Conservation (phyloP, 2,797 vertebrate species). For the Philypnodon macrostomus region DNA sequence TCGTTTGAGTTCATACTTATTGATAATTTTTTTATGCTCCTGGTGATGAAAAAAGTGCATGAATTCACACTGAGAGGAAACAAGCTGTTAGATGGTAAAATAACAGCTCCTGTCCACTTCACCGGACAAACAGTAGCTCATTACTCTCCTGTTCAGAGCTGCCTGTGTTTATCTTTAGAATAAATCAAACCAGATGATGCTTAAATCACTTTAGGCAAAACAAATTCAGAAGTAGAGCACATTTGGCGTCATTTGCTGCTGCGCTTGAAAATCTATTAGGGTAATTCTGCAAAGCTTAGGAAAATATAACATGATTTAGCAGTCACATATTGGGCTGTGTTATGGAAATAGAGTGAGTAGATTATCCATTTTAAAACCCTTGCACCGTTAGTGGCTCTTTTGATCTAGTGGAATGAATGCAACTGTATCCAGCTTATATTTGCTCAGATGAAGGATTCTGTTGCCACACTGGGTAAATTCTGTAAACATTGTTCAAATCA, state of each 20-base stretch:
- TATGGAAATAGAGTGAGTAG: conserved; percentile 39
- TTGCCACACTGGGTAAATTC: conserved; percentile 46
- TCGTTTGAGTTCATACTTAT: neutral
- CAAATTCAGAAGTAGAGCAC: conserved; percentile 36
- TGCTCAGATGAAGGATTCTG: conserved; percentile 45
- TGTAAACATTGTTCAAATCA: conserved; percentile 64
- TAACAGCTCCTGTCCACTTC: conserved; percentile 22
- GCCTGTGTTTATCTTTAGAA: conserved; percentile 40
- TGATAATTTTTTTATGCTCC: neutral
- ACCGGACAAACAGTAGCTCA: conserved; percentile 43
- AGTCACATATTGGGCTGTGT: conserved; percentile 44
- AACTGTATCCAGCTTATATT: conserved; percentile 53
- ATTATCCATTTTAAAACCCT: conserved; percentile 50
- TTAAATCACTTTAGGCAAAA: conserved; percentile 35
- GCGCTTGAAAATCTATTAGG: conserved; percentile 31
- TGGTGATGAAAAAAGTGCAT: conserved; percentile 1
- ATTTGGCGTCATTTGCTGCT: conserved; percentile 25
- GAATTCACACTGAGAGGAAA: conserved; percentile 23
- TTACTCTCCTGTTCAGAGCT: conserved; percentile 29
- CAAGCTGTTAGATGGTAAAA: neutral
- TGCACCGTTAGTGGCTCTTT: conserved; percentile 33
- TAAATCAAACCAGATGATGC: conserved; percentile 58
- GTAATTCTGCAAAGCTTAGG: conserved; percentile 42
- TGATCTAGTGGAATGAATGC: conserved; percentile 49
- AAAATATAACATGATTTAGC: conserved; percentile 43